Conservation (phyloP, 2,797 vertebrate genomes). For the Okamejei kenojei region DNA sequence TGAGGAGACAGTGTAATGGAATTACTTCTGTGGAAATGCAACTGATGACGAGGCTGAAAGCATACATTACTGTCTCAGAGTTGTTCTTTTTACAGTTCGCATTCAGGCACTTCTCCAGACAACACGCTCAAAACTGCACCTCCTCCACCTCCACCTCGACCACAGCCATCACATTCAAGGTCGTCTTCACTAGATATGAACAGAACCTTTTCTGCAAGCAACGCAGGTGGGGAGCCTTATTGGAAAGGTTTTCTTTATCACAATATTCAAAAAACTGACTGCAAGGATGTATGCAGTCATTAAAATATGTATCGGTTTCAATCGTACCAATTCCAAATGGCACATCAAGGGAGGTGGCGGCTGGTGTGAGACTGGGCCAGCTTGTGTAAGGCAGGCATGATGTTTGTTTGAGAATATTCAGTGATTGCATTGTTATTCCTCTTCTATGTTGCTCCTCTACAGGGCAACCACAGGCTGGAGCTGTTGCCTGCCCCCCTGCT, state of each 20-base stretch:
- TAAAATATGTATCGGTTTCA: not conserved
- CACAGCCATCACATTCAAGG: conserved; percentile 85
- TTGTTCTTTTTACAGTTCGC: conserved; percentile 68
- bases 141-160: conserved; percentile 86
- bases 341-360: not conserved
- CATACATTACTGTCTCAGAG: not conserved
- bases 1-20: not conserved
- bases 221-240: conserved; percentile 60
- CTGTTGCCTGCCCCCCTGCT: conserved; percentile 82
- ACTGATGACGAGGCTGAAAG: not conserved
- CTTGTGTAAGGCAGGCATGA: not conserved
- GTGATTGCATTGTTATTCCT: not conserved
- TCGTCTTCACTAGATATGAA: conserved; percentile 97
- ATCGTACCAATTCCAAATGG: not conserved
- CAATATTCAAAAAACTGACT: not conserved
- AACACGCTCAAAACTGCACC: conserved; percentile 71
- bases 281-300: no score
- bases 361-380: no score
- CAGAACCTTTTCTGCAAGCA: conserved; percentile 73
- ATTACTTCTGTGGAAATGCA: not conserved
- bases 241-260: not conserved
- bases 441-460: not conserved
- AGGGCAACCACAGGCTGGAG: conserved; percentile 73
- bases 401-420: not conserved
- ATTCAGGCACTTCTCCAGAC: conserved; percentile 90